Base-by-base conservation (phyloP, 1,140 invertebrate genomes). In the Drosophila bipectinata region DNA sequence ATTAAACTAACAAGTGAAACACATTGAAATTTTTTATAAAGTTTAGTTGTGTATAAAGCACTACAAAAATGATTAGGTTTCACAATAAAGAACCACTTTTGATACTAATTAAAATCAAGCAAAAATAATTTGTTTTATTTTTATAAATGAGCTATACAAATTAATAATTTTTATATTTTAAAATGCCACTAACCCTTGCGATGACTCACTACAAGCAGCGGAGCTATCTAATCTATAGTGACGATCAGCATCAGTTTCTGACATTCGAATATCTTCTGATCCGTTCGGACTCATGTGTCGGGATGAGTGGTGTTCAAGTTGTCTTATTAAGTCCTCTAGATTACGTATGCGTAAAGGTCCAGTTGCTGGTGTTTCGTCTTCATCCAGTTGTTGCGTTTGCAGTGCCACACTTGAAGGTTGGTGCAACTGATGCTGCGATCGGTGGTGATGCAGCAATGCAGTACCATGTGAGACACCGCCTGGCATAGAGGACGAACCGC, bases 231-330 rank as follows among this genome's bases (percentile, higher is more conserved):
- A 94, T 92, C 96, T 94, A 92, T 97, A 97, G 92, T 97, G 96
- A 26, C 96, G 94, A 92, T 98, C 97, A 15, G 96, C 96, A 92
- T 98, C 97, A 21, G 96, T 96, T 92, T 98, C 97, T 32, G 97
- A 97, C 94, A 97, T 97, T 75, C 97, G 93, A 80, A 98, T 97
- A 77, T 98, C 97, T 90, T 98, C 97, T 8, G 97, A 98, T 47
- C 96, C 96, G 72, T 96, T 96, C 10, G 97, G 97, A 90, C 97
- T 98, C 95, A 97, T 96, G 91, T 97, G 97, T 4, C 96, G 93
- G 45, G 95, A 94, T 37, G 96, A 95, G 91, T 98, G 97, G 90
- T 98, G 96, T 91, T 98, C 97, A 57, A 98, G 92, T 92, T 98
- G 97, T 48, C 97, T 93, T 67, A 98, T 97, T 18, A 98, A 93